Conservation (phyloP, 2,113 vertebrate genomes). For the Perca flavescens region DNA sequence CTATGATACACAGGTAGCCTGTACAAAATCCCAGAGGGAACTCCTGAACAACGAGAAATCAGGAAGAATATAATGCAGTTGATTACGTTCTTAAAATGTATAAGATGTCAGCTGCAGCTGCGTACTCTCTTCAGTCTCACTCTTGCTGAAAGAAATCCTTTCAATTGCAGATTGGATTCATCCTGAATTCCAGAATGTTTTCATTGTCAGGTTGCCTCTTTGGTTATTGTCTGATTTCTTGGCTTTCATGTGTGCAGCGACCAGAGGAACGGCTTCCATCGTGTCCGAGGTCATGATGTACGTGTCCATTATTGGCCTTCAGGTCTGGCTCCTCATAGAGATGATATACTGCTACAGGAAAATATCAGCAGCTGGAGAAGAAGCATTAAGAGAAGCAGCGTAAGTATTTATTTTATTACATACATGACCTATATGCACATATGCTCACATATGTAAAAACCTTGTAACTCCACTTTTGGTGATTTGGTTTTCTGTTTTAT, state of each 20-base stretch:
- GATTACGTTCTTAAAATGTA: not conserved
- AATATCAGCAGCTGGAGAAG: slow-evolving; percentile 89
- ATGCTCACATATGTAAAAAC: not conserved
- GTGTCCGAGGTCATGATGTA: slow-evolving; percentile 96
- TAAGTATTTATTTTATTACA: slow-evolving; percentile 71
- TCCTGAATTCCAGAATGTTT: not conserved
- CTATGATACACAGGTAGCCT: not conserved
- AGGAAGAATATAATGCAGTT: not conserved
- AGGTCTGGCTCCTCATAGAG: slow-evolving; percentile 93
- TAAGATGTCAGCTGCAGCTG: not conserved
- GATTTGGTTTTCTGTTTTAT: not conserved
- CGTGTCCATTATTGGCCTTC: slow-evolving; percentile 91
- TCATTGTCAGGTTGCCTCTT: not conserved
- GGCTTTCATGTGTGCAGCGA: slow-evolving; percentile 78
- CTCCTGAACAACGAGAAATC: not conserved
- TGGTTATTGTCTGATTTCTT: not conserved
- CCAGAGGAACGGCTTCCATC: slow-evolving; percentile 89
- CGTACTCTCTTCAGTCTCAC: not conserved
- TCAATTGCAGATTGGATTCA: not conserved
- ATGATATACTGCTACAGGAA: slow-evolving; percentile 95
- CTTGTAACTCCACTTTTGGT: not conserved
- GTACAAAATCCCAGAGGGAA: not conserved
- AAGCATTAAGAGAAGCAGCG: slow-evolving; percentile 89
- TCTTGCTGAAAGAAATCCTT: not conserved
- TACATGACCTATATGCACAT: not conserved